These are phyloP conservation scores for Pristionchus exspectatus DNA, from an alignment of 2,888 invertebrate genomes.

Conservation along the genomic window DNA sequence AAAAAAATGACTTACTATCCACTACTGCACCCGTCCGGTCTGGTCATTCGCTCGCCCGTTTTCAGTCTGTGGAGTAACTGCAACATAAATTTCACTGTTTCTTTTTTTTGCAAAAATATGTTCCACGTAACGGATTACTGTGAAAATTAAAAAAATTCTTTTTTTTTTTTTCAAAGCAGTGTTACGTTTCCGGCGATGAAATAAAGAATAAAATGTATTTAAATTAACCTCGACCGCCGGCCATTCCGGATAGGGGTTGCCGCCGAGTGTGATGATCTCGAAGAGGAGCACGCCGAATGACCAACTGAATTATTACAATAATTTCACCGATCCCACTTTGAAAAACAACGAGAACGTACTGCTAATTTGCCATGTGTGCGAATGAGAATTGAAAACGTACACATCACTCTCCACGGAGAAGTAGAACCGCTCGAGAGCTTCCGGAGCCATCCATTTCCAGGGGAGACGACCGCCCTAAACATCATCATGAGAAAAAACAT, in stretches of 20 bases:
- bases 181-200: not conserved
- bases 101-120: not conserved
- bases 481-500: not conserved
- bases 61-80: constrained; percentile 20
- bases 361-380: too few species aligned
- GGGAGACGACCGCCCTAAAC: constrained; percentile 27
- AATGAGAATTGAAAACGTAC: not conserved
- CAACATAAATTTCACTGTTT: not conserved
- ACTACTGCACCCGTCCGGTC: not conserved
- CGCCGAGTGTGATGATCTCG: constrained; percentile 46
- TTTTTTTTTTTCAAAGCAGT: too few species aligned
- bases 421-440: constrained; percentile 1
- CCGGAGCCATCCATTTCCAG: constrained; percentile 49
- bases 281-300: constrained; percentile 42
- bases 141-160: not conserved
- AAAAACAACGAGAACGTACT: too few species aligned
- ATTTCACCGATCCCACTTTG: too few species aligned
- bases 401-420: constrained; percentile 42
- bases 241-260: constrained; percentile 27
- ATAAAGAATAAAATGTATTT: too few species aligned
- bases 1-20: not conserved
- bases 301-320: too few species aligned
- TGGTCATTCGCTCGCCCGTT: constrained; percentile 16
- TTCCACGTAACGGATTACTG: not conserved
- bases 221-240: constrained; percentile 8